A percentile compares a stretch with the other conserved stretches of the same genome.
phyloP scores from a whole-genome alignment of 2,888 invertebrate species.

The Harpalus rufipes region DNA sequence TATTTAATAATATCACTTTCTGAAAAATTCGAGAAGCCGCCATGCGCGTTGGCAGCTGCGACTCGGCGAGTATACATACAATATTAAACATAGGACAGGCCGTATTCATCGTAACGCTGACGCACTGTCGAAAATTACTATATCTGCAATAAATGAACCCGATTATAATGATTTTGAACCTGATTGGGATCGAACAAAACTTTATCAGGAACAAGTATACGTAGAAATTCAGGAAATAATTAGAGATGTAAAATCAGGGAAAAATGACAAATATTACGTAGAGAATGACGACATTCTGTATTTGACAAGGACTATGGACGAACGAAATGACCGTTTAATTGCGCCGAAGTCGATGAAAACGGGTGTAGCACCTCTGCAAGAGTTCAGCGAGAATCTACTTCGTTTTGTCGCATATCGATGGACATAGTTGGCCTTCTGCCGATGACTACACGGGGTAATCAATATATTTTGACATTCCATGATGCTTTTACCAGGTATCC shows the following conservation, averaged over 20 bases:
- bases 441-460: neutral
- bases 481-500: constrained; percentile 20
- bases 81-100: neutral
- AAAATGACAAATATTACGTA: neutral
- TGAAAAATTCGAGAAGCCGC: neutral
- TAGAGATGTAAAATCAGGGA: neutral
- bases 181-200: neutral
- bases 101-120: neutral
- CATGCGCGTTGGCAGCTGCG: neutral
- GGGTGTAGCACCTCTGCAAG: neutral
- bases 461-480: neutral
- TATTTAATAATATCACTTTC: too few relatives aligned
- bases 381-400: neutral
- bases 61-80: neutral
- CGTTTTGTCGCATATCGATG: neutral
- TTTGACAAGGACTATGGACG: neutral
- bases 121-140: neutral
- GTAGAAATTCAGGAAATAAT: neutral
- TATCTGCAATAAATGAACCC: neutral
- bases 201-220: neutral
- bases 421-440: neutral
- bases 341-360: neutral
- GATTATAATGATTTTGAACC: neutral
- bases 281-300: neutral
- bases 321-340: neutral